Percentiles rank a stretch among this genome's conserved stretches.
These are phyloP conservation scores for Ianthella basta DNA, from an alignment of 37 sponge, comb jelly and placozoan species.

Conservation along the genomic window DNA sequence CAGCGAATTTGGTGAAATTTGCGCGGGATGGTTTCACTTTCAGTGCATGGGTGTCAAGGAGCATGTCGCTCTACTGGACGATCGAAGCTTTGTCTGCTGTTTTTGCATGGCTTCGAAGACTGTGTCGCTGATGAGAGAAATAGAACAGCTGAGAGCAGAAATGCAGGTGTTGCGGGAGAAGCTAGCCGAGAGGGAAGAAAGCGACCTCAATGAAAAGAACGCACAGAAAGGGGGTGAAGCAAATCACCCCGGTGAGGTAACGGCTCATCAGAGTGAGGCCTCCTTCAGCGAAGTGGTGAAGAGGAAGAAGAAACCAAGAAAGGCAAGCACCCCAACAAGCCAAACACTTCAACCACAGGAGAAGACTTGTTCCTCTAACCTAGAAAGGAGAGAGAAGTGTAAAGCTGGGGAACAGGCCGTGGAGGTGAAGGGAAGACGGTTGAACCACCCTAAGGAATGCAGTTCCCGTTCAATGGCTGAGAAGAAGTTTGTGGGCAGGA, in stretches of 20 bases:
- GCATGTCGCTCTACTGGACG: too few species aligned
- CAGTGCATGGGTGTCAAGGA: too few species aligned
- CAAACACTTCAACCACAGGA: background rate
- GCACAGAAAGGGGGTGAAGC: background rate
- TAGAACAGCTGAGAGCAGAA: conserved; percentile 6
- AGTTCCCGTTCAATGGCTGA: background rate
- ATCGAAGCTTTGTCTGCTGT: too few species aligned
- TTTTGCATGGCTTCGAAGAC: too few species aligned
- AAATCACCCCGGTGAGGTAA: conserved; percentile 6
- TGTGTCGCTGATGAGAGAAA: background rate
- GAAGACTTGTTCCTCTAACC: conserved; percentile 1
- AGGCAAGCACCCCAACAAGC: conserved; percentile 29
- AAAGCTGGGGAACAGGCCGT: conserved; percentile 15
- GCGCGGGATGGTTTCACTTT: too few species aligned
- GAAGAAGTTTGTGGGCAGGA: conserved; percentile 26
- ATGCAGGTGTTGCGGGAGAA: conserved; percentile 1
- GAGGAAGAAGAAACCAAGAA: background rate
- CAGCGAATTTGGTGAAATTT: too few species aligned
- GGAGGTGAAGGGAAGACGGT: conserved; percentile 27
- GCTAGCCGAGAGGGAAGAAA: conserved; percentile 6
- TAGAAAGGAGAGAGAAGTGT: conserved; percentile 25
- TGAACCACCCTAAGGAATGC: conserved; percentile 2
- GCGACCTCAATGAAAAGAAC: background rate
- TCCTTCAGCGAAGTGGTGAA: conserved; percentile 21
- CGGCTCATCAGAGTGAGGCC: conserved; percentile 14